phyloP scores from a whole-genome alignment of 2,888 invertebrate species.

The Hyposoter didymator region DNA sequence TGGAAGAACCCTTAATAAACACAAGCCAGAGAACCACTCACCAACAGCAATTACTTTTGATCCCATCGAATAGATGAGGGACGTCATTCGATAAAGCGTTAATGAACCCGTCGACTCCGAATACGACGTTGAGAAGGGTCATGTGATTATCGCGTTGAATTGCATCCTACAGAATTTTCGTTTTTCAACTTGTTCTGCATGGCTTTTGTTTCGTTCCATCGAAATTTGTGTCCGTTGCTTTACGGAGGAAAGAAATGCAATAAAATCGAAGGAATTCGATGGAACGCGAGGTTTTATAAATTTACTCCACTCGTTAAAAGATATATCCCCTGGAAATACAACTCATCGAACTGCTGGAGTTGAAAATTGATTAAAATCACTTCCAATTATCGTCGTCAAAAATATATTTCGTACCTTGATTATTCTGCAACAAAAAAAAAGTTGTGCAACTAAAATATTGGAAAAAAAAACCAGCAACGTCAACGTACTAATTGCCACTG shows the following conservation, averaged over 20 bases:
- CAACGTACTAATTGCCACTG: slow-evolving; percentile 39
- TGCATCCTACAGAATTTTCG: background rate
- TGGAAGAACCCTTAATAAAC: background rate
- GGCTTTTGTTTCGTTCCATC: background rate
- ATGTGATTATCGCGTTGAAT: background rate
- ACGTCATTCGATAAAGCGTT: background rate
- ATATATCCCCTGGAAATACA: background rate
- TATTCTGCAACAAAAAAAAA: background rate
- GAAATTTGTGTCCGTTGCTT: background rate
- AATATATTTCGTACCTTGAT: background rate
- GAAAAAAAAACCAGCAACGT: background rate
- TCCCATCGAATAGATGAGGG: background rate
- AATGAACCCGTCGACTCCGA: background rate
- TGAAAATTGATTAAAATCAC: background rate
- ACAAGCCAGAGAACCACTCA: background rate
- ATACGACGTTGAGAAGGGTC: background rate
- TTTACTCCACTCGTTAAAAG: background rate
- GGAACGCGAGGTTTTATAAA: background rate
- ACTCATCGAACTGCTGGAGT: background rate
- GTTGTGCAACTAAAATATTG: background rate
- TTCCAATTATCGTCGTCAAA: background rate
- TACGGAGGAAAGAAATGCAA: background rate
- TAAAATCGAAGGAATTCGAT: background rate
- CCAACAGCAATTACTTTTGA: background rate
- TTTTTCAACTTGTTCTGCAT: background rate